These are phyloP conservation scores for Acinonyx jubatus DNA, from an alignment of 2,113 vertebrate genomes.

Conservation along the genomic window DNA sequence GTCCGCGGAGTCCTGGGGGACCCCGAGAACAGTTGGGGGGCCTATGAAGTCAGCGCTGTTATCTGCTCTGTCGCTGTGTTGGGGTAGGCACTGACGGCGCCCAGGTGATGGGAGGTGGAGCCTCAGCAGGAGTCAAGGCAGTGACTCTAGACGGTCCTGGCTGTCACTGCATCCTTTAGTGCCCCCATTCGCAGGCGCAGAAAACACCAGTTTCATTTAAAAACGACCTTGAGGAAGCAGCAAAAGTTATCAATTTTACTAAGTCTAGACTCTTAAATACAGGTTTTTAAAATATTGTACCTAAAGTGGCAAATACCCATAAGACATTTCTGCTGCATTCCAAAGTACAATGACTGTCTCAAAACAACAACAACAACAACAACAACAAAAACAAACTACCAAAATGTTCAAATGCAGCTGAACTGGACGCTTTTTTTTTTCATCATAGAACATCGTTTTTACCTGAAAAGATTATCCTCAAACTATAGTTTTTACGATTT, in stretches of 20 bases:
- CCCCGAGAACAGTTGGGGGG: neutral
- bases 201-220: neutral
- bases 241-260: neutral
- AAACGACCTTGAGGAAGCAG: neutral
- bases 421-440: neutral
- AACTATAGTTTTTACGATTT: neutral
- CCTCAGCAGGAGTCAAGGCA: fast-evolving
- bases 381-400: neutral
- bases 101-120: neutral
- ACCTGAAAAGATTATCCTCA: neutral
- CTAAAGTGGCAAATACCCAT: neutral
- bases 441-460: neutral
- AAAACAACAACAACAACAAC: neutral
- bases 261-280: neutral
- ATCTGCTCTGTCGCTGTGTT: neutral
- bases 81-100: fast-evolving
- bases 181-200: fast-evolving
- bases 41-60: neutral
- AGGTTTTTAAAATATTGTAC: neutral
- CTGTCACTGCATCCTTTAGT: fast-evolving
- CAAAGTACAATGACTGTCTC: neutral
- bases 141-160: neutral
- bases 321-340: neutral
- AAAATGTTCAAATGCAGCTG: neutral
- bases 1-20: neutral